A percentile compares a stretch with the other conserved stretches of the same genome.
phyloP scores from a whole-genome alignment of 2,888 invertebrate species.

The Notodonta dromedarius region DNA sequence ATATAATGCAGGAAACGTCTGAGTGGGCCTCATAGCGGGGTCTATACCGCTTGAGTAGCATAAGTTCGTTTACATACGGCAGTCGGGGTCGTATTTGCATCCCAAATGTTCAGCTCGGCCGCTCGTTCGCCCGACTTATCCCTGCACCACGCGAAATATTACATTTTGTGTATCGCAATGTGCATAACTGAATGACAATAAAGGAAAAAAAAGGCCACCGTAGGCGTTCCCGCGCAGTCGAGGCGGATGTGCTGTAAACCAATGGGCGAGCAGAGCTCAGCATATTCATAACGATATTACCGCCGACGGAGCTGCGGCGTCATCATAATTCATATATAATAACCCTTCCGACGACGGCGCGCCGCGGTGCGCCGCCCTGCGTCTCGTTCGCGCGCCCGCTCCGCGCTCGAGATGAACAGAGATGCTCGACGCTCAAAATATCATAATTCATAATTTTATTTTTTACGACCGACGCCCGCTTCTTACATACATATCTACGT shows the following conservation, averaged over 20 bases:
- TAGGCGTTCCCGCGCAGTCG: conserved; percentile 79
- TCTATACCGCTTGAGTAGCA: conserved; percentile 79
- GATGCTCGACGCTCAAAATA: conserved; percentile 68
- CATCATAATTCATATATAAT: conserved; percentile 85
- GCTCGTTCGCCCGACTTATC: conserved; percentile 76
- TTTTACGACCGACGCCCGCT: conserved; percentile 56
- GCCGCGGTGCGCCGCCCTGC: conserved; percentile 71
- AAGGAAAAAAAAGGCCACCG: conserved; percentile 81
- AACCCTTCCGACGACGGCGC: conserved; percentile 79
- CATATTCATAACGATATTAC: conserved; percentile 85
- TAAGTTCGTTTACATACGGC: conserved; percentile 84
- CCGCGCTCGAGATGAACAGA: conserved; percentile 62
- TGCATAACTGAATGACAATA: conserved; percentile 84
- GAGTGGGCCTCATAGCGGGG: conserved; percentile 82
- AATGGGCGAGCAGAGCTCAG: conserved; percentile 78
- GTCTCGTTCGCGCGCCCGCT: conserved; percentile 64
- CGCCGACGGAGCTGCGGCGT: conserved; percentile 78
- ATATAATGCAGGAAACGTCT: conserved; percentile 84
- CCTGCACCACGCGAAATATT: conserved; percentile 79
- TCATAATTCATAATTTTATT: conserved; percentile 83
- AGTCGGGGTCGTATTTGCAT: conserved; percentile 79
- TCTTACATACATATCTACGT: conserved; percentile 50
- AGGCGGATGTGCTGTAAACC: conserved; percentile 81
- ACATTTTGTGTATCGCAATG: conserved; percentile 81
- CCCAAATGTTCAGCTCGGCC: conserved; percentile 76